These are phyloP conservation scores for Leptinotarsa tumamoca DNA, from an alignment of 2,888 invertebrate genomes.

Conservation along the genomic window DNA sequence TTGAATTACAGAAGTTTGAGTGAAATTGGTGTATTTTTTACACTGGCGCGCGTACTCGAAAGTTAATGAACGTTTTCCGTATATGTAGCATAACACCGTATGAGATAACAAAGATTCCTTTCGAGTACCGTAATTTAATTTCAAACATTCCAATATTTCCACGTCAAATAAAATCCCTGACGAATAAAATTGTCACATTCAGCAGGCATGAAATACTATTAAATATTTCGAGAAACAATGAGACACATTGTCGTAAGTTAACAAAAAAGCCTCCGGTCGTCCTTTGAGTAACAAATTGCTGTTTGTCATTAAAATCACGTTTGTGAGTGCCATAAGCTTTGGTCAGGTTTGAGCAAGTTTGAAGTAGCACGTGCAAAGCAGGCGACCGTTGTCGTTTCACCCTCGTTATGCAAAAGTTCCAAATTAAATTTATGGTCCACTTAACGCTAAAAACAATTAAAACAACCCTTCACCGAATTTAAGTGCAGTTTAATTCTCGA, in stretches of 20 bases:
- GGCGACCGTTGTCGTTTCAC: constrained; percentile 40
- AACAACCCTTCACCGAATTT: constrained; percentile 49
- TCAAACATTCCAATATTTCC: no score
- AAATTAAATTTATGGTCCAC: constrained; percentile 56
- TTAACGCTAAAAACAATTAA: constrained; percentile 56
- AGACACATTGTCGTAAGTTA: constrained; percentile 20
- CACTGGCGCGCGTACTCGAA: no score
- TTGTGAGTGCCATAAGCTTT: constrained; percentile 49
- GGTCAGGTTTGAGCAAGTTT: constrained; percentile 52
- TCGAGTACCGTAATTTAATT: no score
- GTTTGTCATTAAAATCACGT: constrained; percentile 57
- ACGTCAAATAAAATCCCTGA: no score
- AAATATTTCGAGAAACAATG: constrained; percentile 21
- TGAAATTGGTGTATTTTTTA: no score
- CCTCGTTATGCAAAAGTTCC: constrained; percentile 57
- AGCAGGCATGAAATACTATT: no score
- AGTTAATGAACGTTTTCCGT: no score
- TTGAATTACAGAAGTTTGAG: no score
- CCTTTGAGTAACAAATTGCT: constrained; percentile 39
- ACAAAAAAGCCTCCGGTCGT: constrained; percentile 13
- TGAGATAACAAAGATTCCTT: no score
- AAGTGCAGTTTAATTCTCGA: constrained; percentile 45
- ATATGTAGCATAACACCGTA: no score
- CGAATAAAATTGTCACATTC: no score
- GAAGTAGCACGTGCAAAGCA: constrained; percentile 49